A percentile compares a stretch with the other conserved stretches of the same genome.
Conservation (phyloP, 2,113 vertebrate genomes). For the Paraplagusia blochii region DNA sequence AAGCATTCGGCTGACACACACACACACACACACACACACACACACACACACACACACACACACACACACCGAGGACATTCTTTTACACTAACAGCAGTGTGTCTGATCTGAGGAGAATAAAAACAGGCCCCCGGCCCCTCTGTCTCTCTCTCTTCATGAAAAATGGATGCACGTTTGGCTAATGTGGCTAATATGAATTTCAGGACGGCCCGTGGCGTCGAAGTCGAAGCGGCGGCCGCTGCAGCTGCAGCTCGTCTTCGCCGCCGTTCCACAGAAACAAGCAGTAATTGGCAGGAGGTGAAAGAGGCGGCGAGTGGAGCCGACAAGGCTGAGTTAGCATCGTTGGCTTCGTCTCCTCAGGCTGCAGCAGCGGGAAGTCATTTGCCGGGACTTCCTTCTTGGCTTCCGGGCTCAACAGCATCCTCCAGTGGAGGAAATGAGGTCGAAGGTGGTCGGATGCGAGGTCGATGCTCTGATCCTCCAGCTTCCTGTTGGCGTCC, state of each 20-base stretch:
- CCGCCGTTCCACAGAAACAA: slow-evolving; percentile 6
- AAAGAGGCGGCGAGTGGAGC: neutral
- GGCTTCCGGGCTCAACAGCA: neutral
- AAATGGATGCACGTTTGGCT: slow-evolving; percentile 40
- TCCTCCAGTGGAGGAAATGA: no score
- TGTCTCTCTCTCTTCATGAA: slow-evolving; percentile 17
- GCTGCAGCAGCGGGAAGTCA: slow-evolving; percentile 9
- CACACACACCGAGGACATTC: slow-evolving; percentile 9
- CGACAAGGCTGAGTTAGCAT: neutral
- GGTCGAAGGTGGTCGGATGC: no score
- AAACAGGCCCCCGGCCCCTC: slow-evolving; percentile 13
- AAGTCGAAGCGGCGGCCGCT: no score
- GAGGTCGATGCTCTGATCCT: no score
- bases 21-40: no score
- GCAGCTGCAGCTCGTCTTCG: neutral
- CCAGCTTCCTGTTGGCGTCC: no score
- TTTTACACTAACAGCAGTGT: slow-evolving; percentile 16
- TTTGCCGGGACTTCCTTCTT: neutral
- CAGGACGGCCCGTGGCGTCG: slow-evolving; percentile 23
- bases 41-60: neutral
- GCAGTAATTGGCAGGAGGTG: slow-evolving; percentile 27
- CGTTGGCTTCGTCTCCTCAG: slow-evolving; percentile 8
- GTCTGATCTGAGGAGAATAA: slow-evolving; percentile 5
- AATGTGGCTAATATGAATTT: slow-evolving; percentile 46
- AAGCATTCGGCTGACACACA: no score